phyloP scores from a whole-genome alignment of 2,113 vertebrate genomes.

The Corynorhinus townsendii region DNA sequence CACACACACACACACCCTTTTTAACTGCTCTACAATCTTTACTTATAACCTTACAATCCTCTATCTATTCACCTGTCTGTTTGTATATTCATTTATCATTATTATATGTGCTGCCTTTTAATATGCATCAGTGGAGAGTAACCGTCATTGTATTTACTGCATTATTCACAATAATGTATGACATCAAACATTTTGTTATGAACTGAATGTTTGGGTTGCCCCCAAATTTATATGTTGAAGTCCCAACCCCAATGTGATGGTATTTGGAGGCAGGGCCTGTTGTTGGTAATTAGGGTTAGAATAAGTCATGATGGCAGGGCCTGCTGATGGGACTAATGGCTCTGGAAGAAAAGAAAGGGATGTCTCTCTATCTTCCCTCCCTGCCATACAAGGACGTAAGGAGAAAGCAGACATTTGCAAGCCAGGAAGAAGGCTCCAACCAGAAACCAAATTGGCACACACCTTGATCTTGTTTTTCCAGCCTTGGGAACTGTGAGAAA shows the following conservation, averaged over 20 bases:
- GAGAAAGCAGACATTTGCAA: not conserved
- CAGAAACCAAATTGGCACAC: not conserved
- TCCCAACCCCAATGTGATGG: not conserved
- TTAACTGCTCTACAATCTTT: not conserved
- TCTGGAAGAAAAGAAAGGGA: not conserved
- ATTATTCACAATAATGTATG: not conserved
- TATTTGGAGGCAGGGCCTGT: not conserved
- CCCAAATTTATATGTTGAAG: not conserved
- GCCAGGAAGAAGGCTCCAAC: not conserved
- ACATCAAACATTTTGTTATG: not conserved
- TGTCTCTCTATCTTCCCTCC: too few relatives aligned
- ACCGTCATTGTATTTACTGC: not conserved
- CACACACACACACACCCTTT: not conserved
- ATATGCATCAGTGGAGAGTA: not conserved
- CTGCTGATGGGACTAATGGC: not conserved
- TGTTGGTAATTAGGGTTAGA: not conserved
- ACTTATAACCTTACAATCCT: not conserved
- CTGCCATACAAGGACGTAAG: not conserved
- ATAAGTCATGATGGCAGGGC: not conserved
- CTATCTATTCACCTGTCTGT: not conserved
- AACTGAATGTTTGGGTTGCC: not conserved
- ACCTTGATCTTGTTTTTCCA: not conserved
- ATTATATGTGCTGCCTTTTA: not conserved
- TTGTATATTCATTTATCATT: not conserved
- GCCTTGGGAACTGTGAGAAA: not conserved